Base-by-base conservation (phyloP, 2,797 vertebrate genomes). In the Pseudochaenichthys georgianus region DNA sequence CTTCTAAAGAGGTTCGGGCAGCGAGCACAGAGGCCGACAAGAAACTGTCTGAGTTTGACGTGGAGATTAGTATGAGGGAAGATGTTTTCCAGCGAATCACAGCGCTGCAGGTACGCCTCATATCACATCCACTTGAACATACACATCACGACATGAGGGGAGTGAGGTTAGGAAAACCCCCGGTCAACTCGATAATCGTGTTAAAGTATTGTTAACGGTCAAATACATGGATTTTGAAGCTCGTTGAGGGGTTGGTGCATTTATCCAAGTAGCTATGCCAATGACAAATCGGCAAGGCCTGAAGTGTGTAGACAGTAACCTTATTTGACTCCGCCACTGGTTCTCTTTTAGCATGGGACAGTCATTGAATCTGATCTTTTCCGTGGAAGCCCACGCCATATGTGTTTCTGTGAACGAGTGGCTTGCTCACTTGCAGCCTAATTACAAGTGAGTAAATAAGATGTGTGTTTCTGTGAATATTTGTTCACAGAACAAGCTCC, bases 1-100 rank as follows among this genome's bases (percentile, higher is more conserved):
- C 96, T 0, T 93, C 94, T 66, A 96, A 92, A 90, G 96, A 96
- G 21, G 90, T 98, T 12, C 94, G 97, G 12, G 87, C 93, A 1
- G 97, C 97, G n/a, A 99, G 98, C 92, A 98, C 97, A 0, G 95
- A 97, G 80, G 97, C 97, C 1, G 97, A 99, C 91, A 98, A 99
- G 90, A 96, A 85, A 1, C 96, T 99, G 84, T 97, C 97, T 0
- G 94, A 95, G 82, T 98, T 99, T 53, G 97, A 99, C 67, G 97
- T 99, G 81, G 97, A 99, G 91, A 95, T 98, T 87, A 96, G 96
- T 84, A 99, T 98, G 98, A 95, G 96, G 91, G 94, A 94, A 72
- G 97, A 99, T 13, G 94, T 99, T 52, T 99, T 98, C 91, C 85
- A 92, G 84, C 95, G 95, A 82, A 89, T 99, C 68, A 89, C 95